Evolutionary conservation across 2,888 invertebrate genomes (phyloP), one percentile per base, ranked within the genome.

Genomic region (Cataglyphis altisquamis): DNA sequence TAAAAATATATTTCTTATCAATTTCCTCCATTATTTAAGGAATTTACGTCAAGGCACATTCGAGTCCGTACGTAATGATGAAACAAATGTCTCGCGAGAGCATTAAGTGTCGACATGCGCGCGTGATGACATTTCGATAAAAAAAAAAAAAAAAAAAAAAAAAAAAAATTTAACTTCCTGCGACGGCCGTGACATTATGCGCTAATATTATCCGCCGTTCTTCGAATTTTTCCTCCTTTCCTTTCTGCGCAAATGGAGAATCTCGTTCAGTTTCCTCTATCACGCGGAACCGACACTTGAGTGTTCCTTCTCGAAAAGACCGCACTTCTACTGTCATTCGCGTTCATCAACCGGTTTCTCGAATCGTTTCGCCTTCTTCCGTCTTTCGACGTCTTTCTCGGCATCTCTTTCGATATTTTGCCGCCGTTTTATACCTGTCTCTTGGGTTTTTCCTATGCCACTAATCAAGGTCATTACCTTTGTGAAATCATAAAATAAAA

Each of bases 311-410:
- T 45, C 15, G 48, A 18, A 29, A 48, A 48, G 5, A 39, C 70
- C 29, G 48, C 64, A 67, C 85, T 63, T 67, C 72, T 75, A 52
- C 55, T 72, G 45, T 84, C 66, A 41, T 84, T 72, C 72, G 63
- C 62, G 63, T 70, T 68, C 68, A 48, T 82, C 87, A 89, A 89
- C 89, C 89, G 89, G 89, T 89, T 89, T 86, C 52, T 52, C 48
- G 62, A 48, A 36, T 72, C 39, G 45, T 48, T 57, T 57, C 12
- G n/a, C n/a, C 48, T 48, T 75, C 29, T 29, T 29, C 29, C 29
- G 64, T 3, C 63, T 74, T 63, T 25, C 55, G 77, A 39, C 52
- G 41, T 63, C 68, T 77, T 57, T 67, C 52, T 77, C 29, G n/a
- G 25, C 66, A 18, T 15, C 75, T 64, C 36, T 48, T 18, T 3